A percentile compares a stretch with the other conserved stretches of the same genome.
These are phyloP conservation scores for Crotalus viridis DNA, from an alignment of 2,113 vertebrate genomes.

Conservation along the genomic window DNA sequence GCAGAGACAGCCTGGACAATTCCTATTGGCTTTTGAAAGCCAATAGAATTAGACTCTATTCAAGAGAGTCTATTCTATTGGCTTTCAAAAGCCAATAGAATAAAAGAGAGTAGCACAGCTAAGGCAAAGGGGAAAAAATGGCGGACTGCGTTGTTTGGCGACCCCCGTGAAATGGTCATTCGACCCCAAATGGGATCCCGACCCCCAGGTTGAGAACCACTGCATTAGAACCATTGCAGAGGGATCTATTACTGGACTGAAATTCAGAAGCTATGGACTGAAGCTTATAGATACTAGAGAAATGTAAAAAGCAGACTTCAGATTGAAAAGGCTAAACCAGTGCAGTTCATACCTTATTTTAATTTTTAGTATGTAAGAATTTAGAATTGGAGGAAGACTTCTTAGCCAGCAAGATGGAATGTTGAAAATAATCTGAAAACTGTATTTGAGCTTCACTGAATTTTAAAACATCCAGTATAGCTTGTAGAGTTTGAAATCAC, in stretches of 20 bases:
- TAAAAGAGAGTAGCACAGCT: too few species aligned
- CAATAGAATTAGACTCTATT: too few species aligned
- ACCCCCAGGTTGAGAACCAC: too few species aligned
- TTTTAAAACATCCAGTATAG: background rate
- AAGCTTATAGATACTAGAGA: conserved; percentile 3
- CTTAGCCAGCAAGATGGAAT: background rate
- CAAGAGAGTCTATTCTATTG: too few species aligned
- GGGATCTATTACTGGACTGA: background rate
- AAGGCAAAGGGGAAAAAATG: too few species aligned
- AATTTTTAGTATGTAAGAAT: background rate
- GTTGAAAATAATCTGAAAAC: conserved; percentile 7
- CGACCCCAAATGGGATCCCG: too few species aligned
- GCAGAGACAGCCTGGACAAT: too few species aligned
- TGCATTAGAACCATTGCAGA: background rate
- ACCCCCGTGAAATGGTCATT: too few species aligned
- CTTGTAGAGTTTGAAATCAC: background rate
- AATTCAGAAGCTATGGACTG: background rate
- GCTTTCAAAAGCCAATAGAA: too few species aligned
- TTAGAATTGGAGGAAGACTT: background rate
- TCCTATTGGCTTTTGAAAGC: too few species aligned
- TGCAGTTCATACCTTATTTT: background rate
- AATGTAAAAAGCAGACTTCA: conserved; percentile 1
- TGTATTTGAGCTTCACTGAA: background rate
- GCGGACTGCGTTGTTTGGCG: too few species aligned
- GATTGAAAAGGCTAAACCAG: conserved; percentile 1